Base-by-base conservation (phyloP, 2,888 invertebrate species). In the Cheiracanthium punctorium region DNA sequence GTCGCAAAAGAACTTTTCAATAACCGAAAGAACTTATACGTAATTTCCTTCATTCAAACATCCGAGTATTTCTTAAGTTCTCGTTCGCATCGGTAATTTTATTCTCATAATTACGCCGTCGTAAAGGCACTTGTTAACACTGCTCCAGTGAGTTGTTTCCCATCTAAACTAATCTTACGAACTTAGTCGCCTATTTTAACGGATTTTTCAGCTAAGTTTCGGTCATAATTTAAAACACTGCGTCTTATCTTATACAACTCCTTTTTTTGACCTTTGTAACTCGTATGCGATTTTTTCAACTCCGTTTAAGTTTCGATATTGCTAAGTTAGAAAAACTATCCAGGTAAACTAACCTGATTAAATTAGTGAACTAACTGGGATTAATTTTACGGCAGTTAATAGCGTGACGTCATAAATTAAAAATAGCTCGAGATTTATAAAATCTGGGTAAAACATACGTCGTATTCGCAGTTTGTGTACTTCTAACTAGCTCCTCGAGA, bases 161-260 rank as follows among this genome's bases (percentile, higher is more conserved):
- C 20, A n/a, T 8, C 24, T 24, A 24, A 24, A 58, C 24, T 58
- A 58, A 58, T 58, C 24, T 58, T 58, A 5, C 58, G 24, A 58
- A 58, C 58, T 58, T 58, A 58, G 58, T 58, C 58, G 24, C 58
- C 58, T 58, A 58, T 20, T 58, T 58, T 58, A 58, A 58, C 24
- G 20, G 58, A 58, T 58, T 58, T 48, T 17, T 24, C 17, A 37
- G 37, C 24, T 48, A 48, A 58, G 20, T 20, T 17, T 58, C 4
- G 1, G 24, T 24, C 24, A 24, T 48, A 58, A 58, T n/a, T n/a
- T n/a, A n/a, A n/a, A n/a, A n/a, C n/a, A n/a, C n/a, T n/a, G n/a
- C n/a, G n/a, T n/a, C n/a, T n/a, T n/a, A n/a, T n/a, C n/a, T n/a
- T n/a, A n/a, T n/a, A n/a, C n/a, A 58, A 17, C 58, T 20, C 0